Base-by-base conservation (phyloP, 2,113 vertebrate species). In the Hyaena hyaena region DNA sequence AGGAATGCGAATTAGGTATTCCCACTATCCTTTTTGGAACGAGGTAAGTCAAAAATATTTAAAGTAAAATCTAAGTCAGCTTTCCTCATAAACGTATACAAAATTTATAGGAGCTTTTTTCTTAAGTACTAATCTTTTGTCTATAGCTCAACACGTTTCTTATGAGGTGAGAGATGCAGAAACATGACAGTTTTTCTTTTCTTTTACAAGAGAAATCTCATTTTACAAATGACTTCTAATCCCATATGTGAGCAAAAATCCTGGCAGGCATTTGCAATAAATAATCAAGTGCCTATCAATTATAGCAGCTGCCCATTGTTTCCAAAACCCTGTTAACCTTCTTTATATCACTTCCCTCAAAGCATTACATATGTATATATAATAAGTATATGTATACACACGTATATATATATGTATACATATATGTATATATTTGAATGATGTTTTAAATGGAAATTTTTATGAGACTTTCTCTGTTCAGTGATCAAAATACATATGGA, bases 141-240 rank as follows among this genome's bases (percentile, higher is more conserved):
- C 43, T 45, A 39, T 66, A 90, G 35, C 43, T 95, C 88, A 88
- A 92, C 48, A 95, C 66, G 79, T 94, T 83, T 58, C 45, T 98
- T 92, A 97, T 58, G 73, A 97, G 35, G 88, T 94, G 81, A 69
- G 61, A 93, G 53, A 63, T 94, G 39, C 15, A 92, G 88, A 81
- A 94, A 80, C n/a, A 80, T 68, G 92, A 96, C 87, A 92, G 74
- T 50, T 95, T 93, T 96, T 93, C 48, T 11, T 48, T 48, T 48
- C 48, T 61, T 84, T 81, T 97, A 97, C 35, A 94, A 94, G 79
- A 66, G 90, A 96, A n/a, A 55, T 2, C 91, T 95, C 80, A 92
- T 82, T 97, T 97, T 95, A 92, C 73, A 97, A 97, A 95, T 91
- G 84, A 94, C 61, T 76, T 88, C 97, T 87, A 97, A 96, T 93